Evolutionary conservation across 2,888 invertebrate species (phyloP).

Genomic region (Cephus pygmeus): DNA sequence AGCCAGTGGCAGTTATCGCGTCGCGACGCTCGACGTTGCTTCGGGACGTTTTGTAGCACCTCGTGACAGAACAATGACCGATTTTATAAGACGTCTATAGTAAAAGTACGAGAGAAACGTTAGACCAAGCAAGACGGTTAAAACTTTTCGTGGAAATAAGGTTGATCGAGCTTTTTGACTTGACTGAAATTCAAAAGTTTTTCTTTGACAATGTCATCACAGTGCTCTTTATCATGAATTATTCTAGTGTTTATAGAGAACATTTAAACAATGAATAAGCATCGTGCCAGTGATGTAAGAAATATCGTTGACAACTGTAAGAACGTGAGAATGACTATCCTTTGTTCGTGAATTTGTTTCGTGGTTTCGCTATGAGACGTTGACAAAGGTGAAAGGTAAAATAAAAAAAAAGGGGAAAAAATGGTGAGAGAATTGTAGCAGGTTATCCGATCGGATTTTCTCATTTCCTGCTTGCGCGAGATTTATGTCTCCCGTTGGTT

Average conservation of each 20-base stretch:
- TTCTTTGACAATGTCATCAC: background rate
- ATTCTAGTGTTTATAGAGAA: background rate
- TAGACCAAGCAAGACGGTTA: background rate
- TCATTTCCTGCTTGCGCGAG: background rate
- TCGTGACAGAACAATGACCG: background rate
- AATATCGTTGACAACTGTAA: background rate
- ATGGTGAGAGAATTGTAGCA: background rate
- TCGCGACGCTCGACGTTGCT: background rate
- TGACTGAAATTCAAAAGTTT: background rate
- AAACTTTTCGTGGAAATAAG: background rate
- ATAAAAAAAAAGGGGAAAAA: background rate
- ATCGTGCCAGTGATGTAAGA: background rate
- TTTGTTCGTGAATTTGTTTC: background rate
- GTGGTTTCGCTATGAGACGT: background rate
- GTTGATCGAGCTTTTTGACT: background rate
- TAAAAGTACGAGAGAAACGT: background rate
- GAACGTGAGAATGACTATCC: background rate
- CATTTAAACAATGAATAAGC: background rate
- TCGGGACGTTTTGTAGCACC: background rate
- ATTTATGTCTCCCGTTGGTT: background rate
- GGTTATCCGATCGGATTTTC: background rate
- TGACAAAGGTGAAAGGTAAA: background rate
- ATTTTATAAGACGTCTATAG: background rate
- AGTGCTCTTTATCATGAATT: background rate
- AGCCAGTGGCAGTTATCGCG: slow-evolving; percentile 10